Evolutionary conservation across 2,113 vertebrate species (phyloP), one percentile per base, ranked within the genome.

Genomic region (Lepidothrix coronata): DNA sequence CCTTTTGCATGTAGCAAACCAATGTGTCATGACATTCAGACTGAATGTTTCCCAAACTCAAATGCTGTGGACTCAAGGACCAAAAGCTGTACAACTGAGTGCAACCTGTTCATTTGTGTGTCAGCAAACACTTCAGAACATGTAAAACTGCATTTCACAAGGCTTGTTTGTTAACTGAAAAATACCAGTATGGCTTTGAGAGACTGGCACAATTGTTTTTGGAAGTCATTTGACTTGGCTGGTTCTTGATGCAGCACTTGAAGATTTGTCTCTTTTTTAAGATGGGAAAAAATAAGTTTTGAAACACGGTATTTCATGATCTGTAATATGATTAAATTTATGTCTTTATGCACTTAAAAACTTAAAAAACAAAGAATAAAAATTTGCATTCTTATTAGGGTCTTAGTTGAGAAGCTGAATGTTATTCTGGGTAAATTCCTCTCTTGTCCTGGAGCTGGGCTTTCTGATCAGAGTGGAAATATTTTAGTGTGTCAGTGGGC

Each of bases 241-340:
- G 22, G 5, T 43, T 58, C n/a, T 33, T 72, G 22, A n/a, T 28
- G 30, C 35, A 75, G 48, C 11, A 8, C 12, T 71, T 44, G 28
- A 61, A 89, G 19, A 9, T 82, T 54, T 67, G 80, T 14, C 1
- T 49, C 25, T 46, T n/a, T 11, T 23, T 70, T 35, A 27, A 35
- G 23, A 15, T 43, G 22, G 59, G 5, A 1, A 30, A 80, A 58
- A 20, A 5, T 5, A 3, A 20, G 6, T 59, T 77, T 85, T 65
- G 24, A 25, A 84, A 48, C 8, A 48, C 3, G 4, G 0, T 37
- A 66, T 55, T 19, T 65, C 0, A 0, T 17, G 24, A 8, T 43
- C 8, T 72, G 3, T 39, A 7, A 27, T 62, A 16, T 21, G 22
- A 58, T 28, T 55, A 39, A 3, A 5, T 17, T 70, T 15, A 5